Evolutionary conservation across 2,888 invertebrate species (phyloP).

Genomic region (Agonopterix heracliana): DNA sequence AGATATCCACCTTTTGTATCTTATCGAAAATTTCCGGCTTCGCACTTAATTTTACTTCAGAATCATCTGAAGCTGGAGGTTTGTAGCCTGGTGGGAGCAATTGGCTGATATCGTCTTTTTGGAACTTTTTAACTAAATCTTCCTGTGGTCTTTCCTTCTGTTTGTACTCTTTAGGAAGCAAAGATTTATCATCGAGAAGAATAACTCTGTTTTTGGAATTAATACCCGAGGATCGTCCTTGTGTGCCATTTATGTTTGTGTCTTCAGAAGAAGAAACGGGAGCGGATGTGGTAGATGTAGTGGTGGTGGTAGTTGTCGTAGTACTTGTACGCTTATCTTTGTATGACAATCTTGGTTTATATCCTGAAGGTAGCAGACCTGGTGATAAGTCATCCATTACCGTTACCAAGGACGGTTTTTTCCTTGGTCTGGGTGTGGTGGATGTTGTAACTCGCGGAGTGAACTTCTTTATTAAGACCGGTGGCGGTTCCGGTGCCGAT

Average conservation of each 20-base stretch:
- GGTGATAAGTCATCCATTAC: conserved; percentile 76
- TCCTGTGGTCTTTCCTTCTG: conserved; percentile 58
- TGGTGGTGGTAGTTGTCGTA: conserved; percentile 31
- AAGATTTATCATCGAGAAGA: conserved; percentile 70
- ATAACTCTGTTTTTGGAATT: conserved; percentile 77
- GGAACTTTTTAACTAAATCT: conserved; percentile 60
- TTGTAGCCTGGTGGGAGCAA: conserved; percentile 83
- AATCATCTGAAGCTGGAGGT: conserved; percentile 40
- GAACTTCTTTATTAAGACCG: conserved; percentile 81
- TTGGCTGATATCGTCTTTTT: conserved; percentile 75
- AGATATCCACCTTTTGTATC: conserved; percentile 61
- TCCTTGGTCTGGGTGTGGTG: conserved; percentile 62
- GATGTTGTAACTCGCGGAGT: conserved; percentile 65
- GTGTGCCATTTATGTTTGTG: conserved; percentile 51
- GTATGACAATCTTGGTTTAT: conserved; percentile 70
- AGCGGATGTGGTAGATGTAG: conserved; percentile 18
- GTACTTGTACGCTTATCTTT: conserved; percentile 74
- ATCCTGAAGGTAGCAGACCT: conserved; percentile 79
- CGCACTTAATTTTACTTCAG: conserved; percentile 37
- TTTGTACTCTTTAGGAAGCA: conserved; percentile 74
- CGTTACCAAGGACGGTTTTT: conserved; percentile 60
- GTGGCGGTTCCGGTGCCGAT: conserved; percentile 75
- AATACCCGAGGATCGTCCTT: conserved; percentile 69
- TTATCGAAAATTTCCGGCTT: conserved; percentile 46
- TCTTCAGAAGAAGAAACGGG: conserved; percentile 27